These are phyloP conservation scores for Pterocles gutturalis DNA, from an alignment of 2,113 vertebrate species.

Conservation along the genomic window DNA sequence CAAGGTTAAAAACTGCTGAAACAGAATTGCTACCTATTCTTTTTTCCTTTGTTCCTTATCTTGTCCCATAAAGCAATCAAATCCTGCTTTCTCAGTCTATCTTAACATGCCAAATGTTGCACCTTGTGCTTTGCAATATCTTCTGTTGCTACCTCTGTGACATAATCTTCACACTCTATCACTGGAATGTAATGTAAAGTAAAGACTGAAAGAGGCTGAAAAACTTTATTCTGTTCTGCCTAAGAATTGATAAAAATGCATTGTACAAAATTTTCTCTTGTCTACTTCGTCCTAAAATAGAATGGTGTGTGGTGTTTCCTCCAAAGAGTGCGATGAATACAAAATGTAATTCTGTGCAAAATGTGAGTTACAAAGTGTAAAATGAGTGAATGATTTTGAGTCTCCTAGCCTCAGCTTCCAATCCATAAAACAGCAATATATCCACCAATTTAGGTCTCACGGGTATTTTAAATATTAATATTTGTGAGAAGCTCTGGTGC, in stretches of 20 bases:
- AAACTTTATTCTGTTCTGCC: background rate
- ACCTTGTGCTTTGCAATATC: background rate
- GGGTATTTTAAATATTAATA: background rate
- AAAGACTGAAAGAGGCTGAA: background rate
- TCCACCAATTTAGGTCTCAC: background rate
- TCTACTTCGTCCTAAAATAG: background rate
- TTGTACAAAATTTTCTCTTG: background rate
- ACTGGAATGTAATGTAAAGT: background rate
- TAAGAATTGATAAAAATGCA: background rate
- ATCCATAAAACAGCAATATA: background rate
- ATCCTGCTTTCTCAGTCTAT: background rate
- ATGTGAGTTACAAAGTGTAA: background rate
- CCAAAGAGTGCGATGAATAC: background rate
- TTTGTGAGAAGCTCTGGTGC: background rate
- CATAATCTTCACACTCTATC: background rate
- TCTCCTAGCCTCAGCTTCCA: background rate
- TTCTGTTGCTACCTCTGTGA: background rate
- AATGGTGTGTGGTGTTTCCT: background rate
- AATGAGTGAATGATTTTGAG: background rate
- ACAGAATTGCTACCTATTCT: background rate
- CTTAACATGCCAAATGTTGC: background rate
- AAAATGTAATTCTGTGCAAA: background rate
- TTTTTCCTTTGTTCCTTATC: background rate
- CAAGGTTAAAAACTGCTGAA: background rate
- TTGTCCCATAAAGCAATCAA: background rate